Evolutionary conservation across 2,888 invertebrate species (phyloP), one percentile per base, ranked within the genome.

Genomic region (Lasioglossum calceatum): DNA sequence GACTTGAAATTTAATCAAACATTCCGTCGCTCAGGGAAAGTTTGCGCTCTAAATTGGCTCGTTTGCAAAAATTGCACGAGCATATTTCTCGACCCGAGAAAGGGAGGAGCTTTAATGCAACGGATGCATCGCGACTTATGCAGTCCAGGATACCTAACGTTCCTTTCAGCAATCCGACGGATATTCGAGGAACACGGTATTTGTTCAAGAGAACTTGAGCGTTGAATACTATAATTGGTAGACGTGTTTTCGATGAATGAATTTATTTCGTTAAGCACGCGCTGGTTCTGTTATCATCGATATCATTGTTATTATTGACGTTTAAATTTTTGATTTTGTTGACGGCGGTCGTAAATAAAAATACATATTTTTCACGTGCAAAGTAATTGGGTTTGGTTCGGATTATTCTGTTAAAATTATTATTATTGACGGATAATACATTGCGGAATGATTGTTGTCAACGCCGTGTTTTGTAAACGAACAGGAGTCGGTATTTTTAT

Each of bases 1-100:
- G 42, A 72, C 27, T 54, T 54, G 27, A 44, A 85, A 79, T 72
- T 78, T 54, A 54, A 36, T 23, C 54, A 36, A 61, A 78, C n/a
- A 76, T 76, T 61, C 27, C 44, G 39, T 27, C 32, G 19, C 61
- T 32, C 39, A 72, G 50, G 8, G 16, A 58, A 76, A 72, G 67
- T 39, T 79, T 61, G 5, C 64, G 32, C 10, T 32, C 32, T 47
- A 39, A 70, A 70, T 70, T 70, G 67, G 39, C 32, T 70, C 67
- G 67, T 61, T 64, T 39, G 54, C 39, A 39, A 75, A 75, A 75
- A 75, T 54, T 23, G 23, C 39, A 4, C 54, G 27, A 75, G 23
- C n/a, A 54, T 36, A 75, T 23, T 19, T 75, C 36, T 39, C 36
- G 39, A 7, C 14, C 39, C 44, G 72, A 0, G 72, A 19, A 47